These are phyloP conservation scores for Drosophila pachea DNA, from an alignment of 1,140 invertebrate species.

Conservation along the genomic window DNA sequence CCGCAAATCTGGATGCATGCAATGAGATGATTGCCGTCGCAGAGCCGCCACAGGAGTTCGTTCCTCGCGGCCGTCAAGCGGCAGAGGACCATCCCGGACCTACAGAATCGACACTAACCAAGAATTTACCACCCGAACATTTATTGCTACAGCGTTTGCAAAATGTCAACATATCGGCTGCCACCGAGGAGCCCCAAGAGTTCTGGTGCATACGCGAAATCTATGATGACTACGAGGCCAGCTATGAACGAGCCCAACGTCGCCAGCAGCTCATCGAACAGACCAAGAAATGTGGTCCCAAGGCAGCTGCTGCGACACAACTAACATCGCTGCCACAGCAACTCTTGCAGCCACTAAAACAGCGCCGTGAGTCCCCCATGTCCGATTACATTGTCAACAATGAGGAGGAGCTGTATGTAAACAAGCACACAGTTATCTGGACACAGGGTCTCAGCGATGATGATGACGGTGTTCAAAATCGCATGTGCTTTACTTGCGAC, in stretches of 20 bases:
- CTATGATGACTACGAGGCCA: conserved; percentile 61
- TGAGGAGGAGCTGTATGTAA: conserved; percentile 95
- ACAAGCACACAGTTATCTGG: conserved; percentile 90
- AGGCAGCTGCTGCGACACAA: conserved; percentile 56
- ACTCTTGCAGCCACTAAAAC: conserved; percentile 35
- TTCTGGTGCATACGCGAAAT: conserved; percentile 85
- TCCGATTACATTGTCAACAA: conserved; percentile 75
- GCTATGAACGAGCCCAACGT: conserved; percentile 50
- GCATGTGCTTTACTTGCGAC: conserved; percentile 89
- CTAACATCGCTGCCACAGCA: conserved; percentile 54
- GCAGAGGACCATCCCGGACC: conserved; percentile 87
- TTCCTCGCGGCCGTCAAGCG: conserved; percentile 91
- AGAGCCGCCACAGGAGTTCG: conserved; percentile 84
- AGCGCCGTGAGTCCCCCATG: conserved; percentile 58
- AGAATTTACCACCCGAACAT: conserved; percentile 80
- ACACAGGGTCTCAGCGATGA: conserved; percentile 78
- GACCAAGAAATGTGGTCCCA: conserved; percentile 59
- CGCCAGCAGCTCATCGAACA: conserved; percentile 59
- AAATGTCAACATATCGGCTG: conserved; percentile 85
- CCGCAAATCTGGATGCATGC: conserved; percentile 69
- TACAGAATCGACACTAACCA: conserved; percentile 71
- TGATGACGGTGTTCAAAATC: conserved; percentile 79
- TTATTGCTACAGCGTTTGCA: conserved; percentile 85
- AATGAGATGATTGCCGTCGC: conserved; percentile 73
- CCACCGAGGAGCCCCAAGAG: conserved; percentile 80